These are phyloP conservation scores for Metaphire vulgaris DNA, from an alignment of 1,140 invertebrate species.

Conservation along the genomic window DNA sequence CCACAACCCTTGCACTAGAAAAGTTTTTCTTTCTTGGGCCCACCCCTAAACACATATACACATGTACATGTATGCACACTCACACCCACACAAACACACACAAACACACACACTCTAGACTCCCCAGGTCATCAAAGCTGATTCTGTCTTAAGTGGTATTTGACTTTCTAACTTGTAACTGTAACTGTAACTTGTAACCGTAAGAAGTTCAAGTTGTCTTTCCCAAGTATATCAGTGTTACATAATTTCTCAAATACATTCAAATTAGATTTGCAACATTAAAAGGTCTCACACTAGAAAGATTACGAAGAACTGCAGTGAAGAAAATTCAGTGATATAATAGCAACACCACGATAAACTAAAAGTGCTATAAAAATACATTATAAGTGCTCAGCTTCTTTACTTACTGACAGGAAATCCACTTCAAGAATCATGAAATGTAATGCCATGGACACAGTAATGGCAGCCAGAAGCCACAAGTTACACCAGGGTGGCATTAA, in stretches of 20 bases:
- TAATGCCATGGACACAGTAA: slow-evolving; percentile 95
- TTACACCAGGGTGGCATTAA: slow-evolving; percentile 98
- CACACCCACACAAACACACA: too few species aligned
- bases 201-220: background rate
- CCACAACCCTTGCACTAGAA: too few species aligned
- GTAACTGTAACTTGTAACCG: too few species aligned
- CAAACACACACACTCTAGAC: too few species aligned
- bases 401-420: slow-evolving; percentile 93
- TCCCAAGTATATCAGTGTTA: background rate
- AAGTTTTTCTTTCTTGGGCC: too few species aligned
- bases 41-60: too few species aligned
- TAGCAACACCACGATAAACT: background rate
- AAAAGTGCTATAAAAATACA: background rate
- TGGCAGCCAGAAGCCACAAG: slow-evolving; percentile 92
- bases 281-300: background rate
- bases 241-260: too few species aligned
- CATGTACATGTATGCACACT: too few species aligned
- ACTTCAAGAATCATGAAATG: slow-evolving; percentile 99
- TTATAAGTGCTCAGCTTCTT: background rate
- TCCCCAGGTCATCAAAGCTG: too few species aligned
- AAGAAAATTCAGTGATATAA: background rate
- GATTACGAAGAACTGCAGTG: background rate
- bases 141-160: too few species aligned
- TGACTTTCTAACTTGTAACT: too few species aligned
- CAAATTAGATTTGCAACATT: background rate